Evolutionary conservation across 2,113 vertebrate species (phyloP), one percentile per base, ranked within the genome.

Genomic region (Sorex fumeus): DNA sequence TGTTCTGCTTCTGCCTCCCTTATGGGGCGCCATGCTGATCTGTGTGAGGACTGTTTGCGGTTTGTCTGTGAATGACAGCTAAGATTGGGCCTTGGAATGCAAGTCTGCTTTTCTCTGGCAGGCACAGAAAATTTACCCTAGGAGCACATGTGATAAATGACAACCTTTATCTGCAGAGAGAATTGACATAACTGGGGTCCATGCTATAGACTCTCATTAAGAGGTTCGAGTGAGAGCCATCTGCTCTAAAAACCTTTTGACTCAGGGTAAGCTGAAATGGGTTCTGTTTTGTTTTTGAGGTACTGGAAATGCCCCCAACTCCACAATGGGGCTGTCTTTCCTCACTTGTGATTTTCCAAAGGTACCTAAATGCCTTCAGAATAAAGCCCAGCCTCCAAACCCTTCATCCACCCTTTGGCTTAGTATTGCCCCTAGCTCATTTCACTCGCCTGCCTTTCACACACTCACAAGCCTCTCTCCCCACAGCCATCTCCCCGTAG

Each of bases 21-120:
- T 11, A 34, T 28, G 16, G 36, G 19, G 6, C 0, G 18, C 28
- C 81, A 16, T 21, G 2, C 70, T 30, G 34, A 60, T 19, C 30
- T 10, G 8, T 2, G 0, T 6, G 43, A 25, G 19, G 16, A 0
- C 23, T 28, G 34, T 2, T 64, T 18, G 4, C 1, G 7, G n/a
- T 43, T 83, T n/a, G 40, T 8, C 4, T 10, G 4, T 13, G 40
- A 57, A 0, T 43, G 36, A 32, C 2, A 9, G 23, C 34, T 25
- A 25, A 50, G 75, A 21, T 8, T 23, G 10, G 50, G 60, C 32
- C 50, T 69, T 23, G 40, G 27, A 32, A 78, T 67, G 47, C 28
- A 77, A 32, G 89, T 43, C 34, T 47, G 30, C 25, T 77, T 88
- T 88, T 64, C 32, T 57, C 45, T 4, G 25, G 57, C 21, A 60